phyloP scores from a whole-genome alignment of 37 sponge, comb jelly and placozoan species.

The Theonella swinhoei region DNA sequence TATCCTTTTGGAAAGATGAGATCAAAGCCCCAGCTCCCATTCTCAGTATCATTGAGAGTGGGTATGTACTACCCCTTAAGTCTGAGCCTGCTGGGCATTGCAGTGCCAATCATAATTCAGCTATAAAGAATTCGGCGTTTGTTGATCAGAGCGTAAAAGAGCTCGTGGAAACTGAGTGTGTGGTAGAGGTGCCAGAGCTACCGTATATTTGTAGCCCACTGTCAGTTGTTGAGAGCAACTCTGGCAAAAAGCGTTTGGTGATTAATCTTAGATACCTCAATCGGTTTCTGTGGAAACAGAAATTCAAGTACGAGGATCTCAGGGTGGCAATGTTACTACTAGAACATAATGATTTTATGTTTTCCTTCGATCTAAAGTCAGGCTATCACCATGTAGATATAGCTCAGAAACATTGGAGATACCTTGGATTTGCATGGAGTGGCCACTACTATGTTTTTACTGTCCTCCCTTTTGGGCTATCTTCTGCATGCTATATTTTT shows the following conservation, averaged over 20 bases:
- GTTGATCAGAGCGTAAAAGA: conserved; percentile 11
- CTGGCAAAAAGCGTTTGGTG: conserved; percentile 27
- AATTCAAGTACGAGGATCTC: conserved; percentile 45
- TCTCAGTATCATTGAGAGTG: conserved; percentile 1
- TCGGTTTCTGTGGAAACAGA: conserved; percentile 18
- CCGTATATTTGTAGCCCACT: conserved; percentile 40
- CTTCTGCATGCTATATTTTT: conserved; percentile 35
- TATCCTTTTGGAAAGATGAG: too few species aligned
- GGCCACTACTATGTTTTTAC: conserved; percentile 2
- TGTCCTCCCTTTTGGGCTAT: conserved; percentile 48
- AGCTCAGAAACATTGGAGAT: background rate
- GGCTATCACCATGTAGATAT: conserved; percentile 43
- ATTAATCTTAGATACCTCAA: conserved; percentile 15
- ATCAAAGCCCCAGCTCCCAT: too few species aligned
- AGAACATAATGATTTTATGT: conserved; percentile 10
- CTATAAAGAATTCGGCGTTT: conserved; percentile 4
- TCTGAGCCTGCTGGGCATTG: background rate
- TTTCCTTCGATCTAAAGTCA: conserved; percentile 34
- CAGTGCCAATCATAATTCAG: background rate
- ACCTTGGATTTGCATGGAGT: conserved; percentile 40
- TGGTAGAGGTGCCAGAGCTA: background rate
- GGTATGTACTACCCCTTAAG: conserved; percentile 14
- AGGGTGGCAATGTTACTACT: conserved; percentile 4
- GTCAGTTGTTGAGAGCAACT: conserved; percentile 18
- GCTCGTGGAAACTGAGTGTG: background rate